Conservation (phyloP, 2,113 vertebrate species). For the Pelodiscus sinensis region DNA sequence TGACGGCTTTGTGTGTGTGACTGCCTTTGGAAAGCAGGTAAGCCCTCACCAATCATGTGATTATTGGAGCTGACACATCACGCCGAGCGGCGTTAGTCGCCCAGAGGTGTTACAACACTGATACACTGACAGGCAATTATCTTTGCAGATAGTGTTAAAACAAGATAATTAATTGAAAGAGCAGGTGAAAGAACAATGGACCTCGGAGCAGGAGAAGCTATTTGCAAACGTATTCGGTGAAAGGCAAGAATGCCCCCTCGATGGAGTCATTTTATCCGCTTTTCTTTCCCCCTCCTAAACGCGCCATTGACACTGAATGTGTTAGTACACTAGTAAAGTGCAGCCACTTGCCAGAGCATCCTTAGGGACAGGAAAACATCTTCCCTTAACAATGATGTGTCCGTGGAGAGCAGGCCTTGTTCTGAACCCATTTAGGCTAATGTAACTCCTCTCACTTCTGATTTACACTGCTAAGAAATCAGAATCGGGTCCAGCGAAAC, state of each 20-base stretch:
- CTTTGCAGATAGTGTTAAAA: constrained; percentile 80
- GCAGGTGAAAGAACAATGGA: constrained; percentile 75
- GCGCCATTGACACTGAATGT: not conserved
- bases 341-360: constrained; percentile 41
- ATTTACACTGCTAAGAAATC: not conserved
- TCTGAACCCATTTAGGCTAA: not conserved
- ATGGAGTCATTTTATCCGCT: constrained; percentile 34
- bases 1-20: constrained; percentile 27
- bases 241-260: constrained; percentile 45
- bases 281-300: not conserved
- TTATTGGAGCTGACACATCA: constrained; percentile 70
- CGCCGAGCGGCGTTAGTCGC: constrained; percentile 61
- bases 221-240: constrained; percentile 50
- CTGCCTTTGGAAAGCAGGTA: constrained; percentile 57
- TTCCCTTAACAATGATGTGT: not conserved
- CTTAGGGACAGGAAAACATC: constrained; percentile 8
- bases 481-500: not conserved
- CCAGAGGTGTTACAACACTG: constrained; percentile 74
- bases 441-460: not conserved
- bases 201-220: constrained; percentile 41
- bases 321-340: too few species aligned
- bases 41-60: constrained; percentile 31
- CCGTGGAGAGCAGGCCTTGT: not conserved
- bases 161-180: constrained; percentile 84
- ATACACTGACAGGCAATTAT: constrained; percentile 85